phyloP scores from a whole-genome alignment of 2,888 invertebrate genomes.

The Papilio protenor region DNA sequence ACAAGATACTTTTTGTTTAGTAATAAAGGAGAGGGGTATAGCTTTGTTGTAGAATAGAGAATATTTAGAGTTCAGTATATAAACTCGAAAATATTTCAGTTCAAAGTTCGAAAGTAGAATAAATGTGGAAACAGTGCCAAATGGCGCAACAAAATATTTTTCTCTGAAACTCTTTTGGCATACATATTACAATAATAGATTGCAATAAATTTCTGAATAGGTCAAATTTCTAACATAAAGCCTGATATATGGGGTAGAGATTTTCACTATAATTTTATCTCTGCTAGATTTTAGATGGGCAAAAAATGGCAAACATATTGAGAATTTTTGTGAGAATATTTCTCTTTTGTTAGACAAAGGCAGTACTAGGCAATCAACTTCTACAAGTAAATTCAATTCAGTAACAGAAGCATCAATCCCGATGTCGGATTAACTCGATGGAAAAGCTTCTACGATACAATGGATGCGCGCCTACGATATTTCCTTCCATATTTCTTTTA shows the following conservation, averaged over 20 bases:
- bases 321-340: constrained; percentile 9
- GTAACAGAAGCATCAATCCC: constrained; percentile 43
- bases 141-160: constrained; percentile 37
- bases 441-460: constrained; percentile 40
- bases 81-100: constrained; percentile 39
- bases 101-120: constrained; percentile 35
- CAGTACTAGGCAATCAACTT: constrained; percentile 37
- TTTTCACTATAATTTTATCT: constrained; percentile 19
- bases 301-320: not conserved
- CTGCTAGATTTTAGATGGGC: not conserved
- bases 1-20: not conserved
- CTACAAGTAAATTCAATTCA: constrained; percentile 44
- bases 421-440: constrained; percentile 44
- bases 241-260: not conserved
- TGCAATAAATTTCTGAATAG: constrained; percentile 27
- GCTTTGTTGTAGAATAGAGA: constrained; percentile 13
- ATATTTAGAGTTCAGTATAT: constrained; percentile 30
- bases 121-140: constrained; percentile 40
- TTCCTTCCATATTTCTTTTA: constrained; percentile 24
- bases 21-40: not conserved
- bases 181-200: constrained; percentile 38
- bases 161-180: constrained; percentile 34
- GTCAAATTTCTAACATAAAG: constrained; percentile 13
- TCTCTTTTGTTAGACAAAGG: constrained; percentile 30
- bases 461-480: constrained; percentile 31